Evolutionary conservation across 2,888 invertebrate genomes (phyloP).

Genomic region (Laothoe populi): DNA sequence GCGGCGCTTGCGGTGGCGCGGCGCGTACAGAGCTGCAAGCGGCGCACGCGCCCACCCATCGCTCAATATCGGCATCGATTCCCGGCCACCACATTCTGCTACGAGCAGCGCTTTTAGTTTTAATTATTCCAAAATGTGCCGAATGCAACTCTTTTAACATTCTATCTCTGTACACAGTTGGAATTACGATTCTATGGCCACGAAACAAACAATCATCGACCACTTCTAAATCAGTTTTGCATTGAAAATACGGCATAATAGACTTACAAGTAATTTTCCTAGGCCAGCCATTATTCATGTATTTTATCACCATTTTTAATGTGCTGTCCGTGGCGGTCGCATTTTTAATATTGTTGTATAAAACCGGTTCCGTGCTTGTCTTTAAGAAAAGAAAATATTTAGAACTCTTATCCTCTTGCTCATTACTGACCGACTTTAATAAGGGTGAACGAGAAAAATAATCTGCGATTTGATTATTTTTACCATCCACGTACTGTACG

Average conservation of each 20-base stretch:
- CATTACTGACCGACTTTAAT: no score
- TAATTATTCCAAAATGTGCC: no score
- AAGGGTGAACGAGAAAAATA: no score
- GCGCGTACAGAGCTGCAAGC: not conserved
- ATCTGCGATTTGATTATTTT: slow-evolving; percentile 16
- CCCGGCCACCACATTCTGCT: no score
- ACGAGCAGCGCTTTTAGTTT: slow-evolving; percentile 16
- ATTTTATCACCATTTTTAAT: slow-evolving; percentile 29
- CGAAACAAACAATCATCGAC: slow-evolving; percentile 34
- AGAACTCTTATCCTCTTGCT: no score
- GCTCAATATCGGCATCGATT: no score
- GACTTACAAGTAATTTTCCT: slow-evolving; percentile 30
- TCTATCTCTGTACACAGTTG: slow-evolving; percentile 6
- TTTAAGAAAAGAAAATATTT: not conserved
- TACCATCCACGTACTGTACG: slow-evolving; percentile 11
- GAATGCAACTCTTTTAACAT: no score
- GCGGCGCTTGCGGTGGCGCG: not conserved
- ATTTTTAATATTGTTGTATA: slow-evolving; percentile 22
- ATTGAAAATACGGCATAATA: slow-evolving; percentile 35
- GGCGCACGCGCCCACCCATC: not conserved
- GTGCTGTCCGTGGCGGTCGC: slow-evolving; percentile 27
- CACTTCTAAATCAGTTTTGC: slow-evolving; percentile 34
- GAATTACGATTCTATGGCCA: slow-evolving; percentile 19
- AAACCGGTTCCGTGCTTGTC: slow-evolving; percentile 11
- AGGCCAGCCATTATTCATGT: slow-evolving; percentile 33